Evolutionary conservation across 2,888 invertebrate genomes (phyloP).

Genomic region (Augiades crinisus): DNA sequence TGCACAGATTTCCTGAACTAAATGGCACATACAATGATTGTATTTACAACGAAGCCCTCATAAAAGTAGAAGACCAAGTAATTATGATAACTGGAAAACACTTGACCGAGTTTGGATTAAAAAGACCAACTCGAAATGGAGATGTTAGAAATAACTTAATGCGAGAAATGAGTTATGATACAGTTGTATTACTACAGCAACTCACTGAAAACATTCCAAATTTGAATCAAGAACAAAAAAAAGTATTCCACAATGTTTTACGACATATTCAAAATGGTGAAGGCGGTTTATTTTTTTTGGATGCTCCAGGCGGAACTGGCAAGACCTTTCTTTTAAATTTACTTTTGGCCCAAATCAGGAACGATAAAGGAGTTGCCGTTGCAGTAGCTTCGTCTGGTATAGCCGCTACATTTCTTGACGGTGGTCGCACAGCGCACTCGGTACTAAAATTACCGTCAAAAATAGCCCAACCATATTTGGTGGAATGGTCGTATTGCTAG

Average conservation of each 20-base stretch:
- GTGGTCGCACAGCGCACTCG: conserved; percentile 13
- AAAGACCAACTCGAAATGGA: background rate
- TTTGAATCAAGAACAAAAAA: no score
- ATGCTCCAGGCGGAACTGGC: conserved; percentile 34
- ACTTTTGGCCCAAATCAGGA: conserved; percentile 27
- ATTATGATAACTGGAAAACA: background rate
- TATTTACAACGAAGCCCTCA: background rate
- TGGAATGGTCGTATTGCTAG: conserved; percentile 30
- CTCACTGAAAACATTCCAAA: no score
- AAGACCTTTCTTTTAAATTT: conserved; percentile 35
- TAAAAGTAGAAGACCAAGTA: background rate
- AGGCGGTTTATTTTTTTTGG: no score
- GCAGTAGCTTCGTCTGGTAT: conserved; percentile 27
- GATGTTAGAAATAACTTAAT: conserved; percentile 3
- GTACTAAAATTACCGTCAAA: conserved; percentile 30
- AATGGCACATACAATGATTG: no score
- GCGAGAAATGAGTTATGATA: background rate
- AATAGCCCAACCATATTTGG: conserved; percentile 30
- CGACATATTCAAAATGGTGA: no score
- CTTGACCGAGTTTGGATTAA: background rate
- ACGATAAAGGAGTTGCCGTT: conserved; percentile 25
- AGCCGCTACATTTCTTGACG: conserved; percentile 20
- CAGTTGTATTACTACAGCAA: conserved; percentile 1
- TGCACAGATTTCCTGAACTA: no score
- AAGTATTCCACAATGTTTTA: no score